Base-by-base conservation (phyloP, 2,113 vertebrate species). In the Butastur rufipennis region DNA sequence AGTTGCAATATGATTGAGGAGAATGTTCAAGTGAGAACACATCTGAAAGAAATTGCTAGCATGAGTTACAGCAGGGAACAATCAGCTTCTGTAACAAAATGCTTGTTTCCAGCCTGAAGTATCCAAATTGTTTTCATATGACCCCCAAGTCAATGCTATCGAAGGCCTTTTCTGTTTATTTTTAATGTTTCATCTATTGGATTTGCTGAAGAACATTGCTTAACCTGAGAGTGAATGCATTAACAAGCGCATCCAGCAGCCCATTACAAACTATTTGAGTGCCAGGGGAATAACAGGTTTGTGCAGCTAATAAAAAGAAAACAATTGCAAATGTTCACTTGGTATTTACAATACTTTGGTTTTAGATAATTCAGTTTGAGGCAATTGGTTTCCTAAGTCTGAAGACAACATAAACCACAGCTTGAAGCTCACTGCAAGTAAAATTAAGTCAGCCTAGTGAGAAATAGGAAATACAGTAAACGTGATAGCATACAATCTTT, bases 261-360 rank as follows among this genome's bases (percentile, higher is more conserved):
- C 83, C 79, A 88, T 92, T 96, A 65, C 70, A 81, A 84, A 91
- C 95, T 7, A 81, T 93, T 92, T 93, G 40, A 47, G 20, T 63
- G 16, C n/a, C 83, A 81, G 6, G 84, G 50, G 45, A 93, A 85
- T 90, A 91, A 75, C 93, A 91, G 81, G 42, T 96, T 89, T 95
- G 55, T 84, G 40, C 53, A 93, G 45, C 72, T 93, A 94, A 93
- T 93, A 97, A 87, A 95, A 95, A 86, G 75, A 90, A 95, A 93
- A 94, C 77, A 95, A 93, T 94, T 73, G 72, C 53, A 84, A 97
- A 92, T 40, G 40, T 62, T 95, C 55, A 22, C 32, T 94, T 93
- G 72, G 75, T 96, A 96, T 97, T 95, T 94, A 95, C 65, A 97
- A 29, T 50, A 67, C 22, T 87, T 66, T n/a, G 9, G 3, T 74